A percentile compares a stretch with the other conserved stretches of the same genome.
phyloP scores from a whole-genome alignment of 2,797 vertebrate genomes.

The Antennarius maculatus region DNA sequence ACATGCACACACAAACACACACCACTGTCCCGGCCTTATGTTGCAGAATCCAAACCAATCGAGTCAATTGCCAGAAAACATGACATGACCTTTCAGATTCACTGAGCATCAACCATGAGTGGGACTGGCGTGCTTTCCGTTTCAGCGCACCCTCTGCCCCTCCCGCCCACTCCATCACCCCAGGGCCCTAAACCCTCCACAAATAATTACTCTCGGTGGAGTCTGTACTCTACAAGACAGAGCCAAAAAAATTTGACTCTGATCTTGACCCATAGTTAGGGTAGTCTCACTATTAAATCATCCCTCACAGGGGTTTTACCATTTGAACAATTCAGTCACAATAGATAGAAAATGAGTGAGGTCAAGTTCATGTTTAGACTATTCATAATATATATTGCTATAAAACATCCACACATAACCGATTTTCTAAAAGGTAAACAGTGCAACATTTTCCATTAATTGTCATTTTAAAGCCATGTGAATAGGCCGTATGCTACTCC shows the following conservation, averaged over 20 bases:
- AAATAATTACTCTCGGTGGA: constrained; percentile 93
- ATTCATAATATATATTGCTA: constrained; percentile 21
- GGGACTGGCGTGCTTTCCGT: constrained; percentile 92
- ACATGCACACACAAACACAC: constrained; percentile 52
- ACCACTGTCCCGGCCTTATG: constrained; percentile 86
- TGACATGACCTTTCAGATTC: constrained; percentile 98
- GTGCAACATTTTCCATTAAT: not conserved
- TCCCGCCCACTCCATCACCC: constrained; percentile 76
- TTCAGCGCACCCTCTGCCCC: constrained; percentile 88
- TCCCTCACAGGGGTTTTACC: constrained; percentile 63
- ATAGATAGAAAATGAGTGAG: constrained; percentile 58
- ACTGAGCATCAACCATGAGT: constrained; percentile 92
- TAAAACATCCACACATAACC: not conserved
- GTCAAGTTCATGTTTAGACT: constrained; percentile 54
- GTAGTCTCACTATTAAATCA: constrained; percentile 70
- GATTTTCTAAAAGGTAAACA: not conserved
- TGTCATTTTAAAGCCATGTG: not conserved
- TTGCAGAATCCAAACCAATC: constrained; percentile 93
- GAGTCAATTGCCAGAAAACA: constrained; percentile 99
- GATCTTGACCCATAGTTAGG: constrained; percentile 85
- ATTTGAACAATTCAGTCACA: constrained; percentile 64
- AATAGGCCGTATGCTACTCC: not conserved
- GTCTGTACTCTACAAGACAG: constrained; percentile 88
- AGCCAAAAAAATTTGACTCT: constrained; percentile 84
- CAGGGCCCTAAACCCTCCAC: constrained; percentile 90